Evolutionary conservation across 2,888 invertebrate species (phyloP).

Genomic region (Zygothrica quintamaculata): DNA sequence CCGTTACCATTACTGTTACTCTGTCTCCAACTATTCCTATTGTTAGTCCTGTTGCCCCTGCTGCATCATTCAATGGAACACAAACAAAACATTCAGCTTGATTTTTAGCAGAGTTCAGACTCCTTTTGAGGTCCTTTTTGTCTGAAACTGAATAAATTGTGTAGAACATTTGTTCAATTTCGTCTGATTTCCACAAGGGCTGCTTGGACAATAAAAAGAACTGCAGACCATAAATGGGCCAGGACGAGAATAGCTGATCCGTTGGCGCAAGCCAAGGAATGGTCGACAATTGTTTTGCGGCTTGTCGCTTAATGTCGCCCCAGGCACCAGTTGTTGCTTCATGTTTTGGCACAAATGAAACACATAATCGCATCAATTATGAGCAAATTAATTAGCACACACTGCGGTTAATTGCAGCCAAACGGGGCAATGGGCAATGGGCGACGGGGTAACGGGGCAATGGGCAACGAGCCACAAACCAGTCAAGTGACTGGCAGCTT

Average conservation of each 20-base stretch:
- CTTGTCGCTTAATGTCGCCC: constrained; percentile 49
- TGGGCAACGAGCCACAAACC: constrained; percentile 20
- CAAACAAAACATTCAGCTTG: too few species aligned
- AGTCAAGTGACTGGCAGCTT: constrained; percentile 57
- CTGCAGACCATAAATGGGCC: constrained; percentile 5
- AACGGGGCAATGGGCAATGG: constrained; percentile 17
- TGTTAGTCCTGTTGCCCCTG: too few species aligned
- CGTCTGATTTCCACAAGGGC: constrained; percentile 74
- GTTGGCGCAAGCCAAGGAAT: constrained; percentile 9
- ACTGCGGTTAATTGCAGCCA: constrained; percentile 77
- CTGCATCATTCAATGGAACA: too few species aligned
- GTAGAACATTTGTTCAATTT: constrained; percentile 41
- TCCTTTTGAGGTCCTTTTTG: constrained; percentile 14
- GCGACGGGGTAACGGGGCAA: background rate
- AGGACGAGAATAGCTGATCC: constrained; percentile 1
- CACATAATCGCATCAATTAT: constrained; percentile 81
- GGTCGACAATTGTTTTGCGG: constrained; percentile 18
- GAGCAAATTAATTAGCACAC: constrained; percentile 81
- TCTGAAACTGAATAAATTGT: constrained; percentile 36
- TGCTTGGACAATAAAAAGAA: constrained; percentile 6
- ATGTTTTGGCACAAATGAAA: constrained; percentile 64
- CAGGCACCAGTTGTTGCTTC: constrained; percentile 52
- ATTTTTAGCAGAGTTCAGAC: constrained; percentile 32
- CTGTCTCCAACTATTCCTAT: too few species aligned
- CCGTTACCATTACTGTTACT: too few species aligned